Base-by-base conservation (phyloP, 1,140 invertebrate genomes). In the Ceratitis capitata region DNA sequence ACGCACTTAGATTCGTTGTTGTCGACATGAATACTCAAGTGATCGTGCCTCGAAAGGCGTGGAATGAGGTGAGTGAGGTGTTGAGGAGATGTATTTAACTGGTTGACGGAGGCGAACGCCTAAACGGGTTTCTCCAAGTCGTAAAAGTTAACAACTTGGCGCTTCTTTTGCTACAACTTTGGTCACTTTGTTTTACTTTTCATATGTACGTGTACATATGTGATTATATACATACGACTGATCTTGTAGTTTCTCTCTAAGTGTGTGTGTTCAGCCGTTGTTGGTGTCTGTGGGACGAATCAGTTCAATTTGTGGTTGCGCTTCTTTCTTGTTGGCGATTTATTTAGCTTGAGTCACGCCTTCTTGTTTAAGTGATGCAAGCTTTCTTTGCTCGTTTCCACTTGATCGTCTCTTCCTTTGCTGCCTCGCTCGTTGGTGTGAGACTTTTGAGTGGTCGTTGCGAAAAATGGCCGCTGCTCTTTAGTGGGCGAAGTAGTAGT, bases 111-210 rank as follows among this genome's bases (percentile, higher is more conserved):
- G 69, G 23, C 39, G 69, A 23, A 23, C 69, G 32, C 19, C 10
- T 61, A 78, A 78, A 78, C 69, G 19, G 45, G 69, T 78, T 78
- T 78, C 10, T 39, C 45, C 2, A 45, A 23, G 42, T 26, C 23
- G n/a, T 78, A 78, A 29, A 83, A 53, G 26, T 83, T 83, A 83
- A 83, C 82, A 83, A 53, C 82, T 83, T 83, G 51, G 82, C 82
- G 82, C 82, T 53, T 83, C 82, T 53, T 83, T n/a, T 51, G 45
- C 3, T 32, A 51, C 45, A 32, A 51, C 82, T 49, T 45, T 35
- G 45, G 47, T 35, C 19, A 10, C 5, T 35, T 19, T 23, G 69
- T 78, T 19, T 9, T 7, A 9, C 16, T 56, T 56, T n/a, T n/a
- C n/a, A n/a, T n/a, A n/a, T n/a, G n/a, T n/a, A 14, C 7, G 7